A percentile compares a stretch with the other conserved stretches of the same genome.
These are phyloP conservation scores for Lithobates pipiens DNA, from an alignment of 2,797 vertebrate species.

Conservation along the genomic window DNA sequence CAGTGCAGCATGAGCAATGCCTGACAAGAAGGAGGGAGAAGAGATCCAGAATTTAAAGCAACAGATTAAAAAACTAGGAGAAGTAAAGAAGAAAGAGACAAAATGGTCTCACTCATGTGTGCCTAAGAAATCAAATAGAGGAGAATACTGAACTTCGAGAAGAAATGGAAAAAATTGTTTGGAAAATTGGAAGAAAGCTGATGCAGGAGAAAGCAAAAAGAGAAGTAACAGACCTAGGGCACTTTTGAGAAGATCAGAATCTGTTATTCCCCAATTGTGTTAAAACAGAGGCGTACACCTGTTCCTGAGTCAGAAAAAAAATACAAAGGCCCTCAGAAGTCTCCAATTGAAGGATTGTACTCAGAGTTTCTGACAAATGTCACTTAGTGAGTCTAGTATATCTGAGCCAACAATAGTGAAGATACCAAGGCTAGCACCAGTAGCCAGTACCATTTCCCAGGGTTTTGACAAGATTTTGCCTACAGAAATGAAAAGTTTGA, in stretches of 20 bases:
- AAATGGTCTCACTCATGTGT: no score
- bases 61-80: no score
- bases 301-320: slow-evolving; percentile 69
- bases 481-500: slow-evolving; percentile 41
- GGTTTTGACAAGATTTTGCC: slow-evolving; percentile 52
- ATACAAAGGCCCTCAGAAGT: slow-evolving; percentile 66
- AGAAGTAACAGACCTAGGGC: slow-evolving; percentile 8
- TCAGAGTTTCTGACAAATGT: slow-evolving; percentile 14
- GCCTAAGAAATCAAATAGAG: no score
- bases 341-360: slow-evolving; percentile 69
- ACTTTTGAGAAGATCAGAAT: slow-evolving; percentile 65
- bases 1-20: slow-evolving; percentile 84
- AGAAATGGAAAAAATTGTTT: no score
- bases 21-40: slow-evolving; percentile 93
- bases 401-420: slow-evolving; percentile 18
- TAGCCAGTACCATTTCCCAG: neutral
- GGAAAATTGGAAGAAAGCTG: no score
- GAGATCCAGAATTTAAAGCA: slow-evolving; percentile 83
- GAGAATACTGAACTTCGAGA: no score
- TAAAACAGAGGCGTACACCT: slow-evolving; percentile 62
- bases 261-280: slow-evolving; percentile 73
- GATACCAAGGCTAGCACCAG: neutral
- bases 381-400: slow-evolving; percentile 38
- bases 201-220: no score
- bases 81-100: no score